Evolutionary conservation across 2,888 invertebrate genomes (phyloP).

Genomic region (Epinotia nisella): DNA sequence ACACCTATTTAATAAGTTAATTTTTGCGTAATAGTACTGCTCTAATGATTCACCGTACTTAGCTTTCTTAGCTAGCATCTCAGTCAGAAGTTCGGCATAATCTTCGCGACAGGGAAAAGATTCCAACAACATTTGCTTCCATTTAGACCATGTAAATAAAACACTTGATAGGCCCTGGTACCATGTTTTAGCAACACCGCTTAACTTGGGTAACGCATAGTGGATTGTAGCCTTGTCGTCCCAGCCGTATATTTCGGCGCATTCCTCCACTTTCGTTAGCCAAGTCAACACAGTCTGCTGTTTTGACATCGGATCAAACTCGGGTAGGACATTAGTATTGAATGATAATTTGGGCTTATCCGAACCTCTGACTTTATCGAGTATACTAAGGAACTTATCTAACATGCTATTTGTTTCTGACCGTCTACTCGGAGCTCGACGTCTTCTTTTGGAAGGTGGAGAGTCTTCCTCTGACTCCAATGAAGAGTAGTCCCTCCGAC

Average conservation of each 20-base stretch:
- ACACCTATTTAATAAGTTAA: conserved; percentile 48
- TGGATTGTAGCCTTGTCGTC: conserved; percentile 30
- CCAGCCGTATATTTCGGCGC: conserved; percentile 34
- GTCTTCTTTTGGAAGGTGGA: neutral
- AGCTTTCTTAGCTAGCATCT: conserved; percentile 30
- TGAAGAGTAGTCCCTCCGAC: neutral
- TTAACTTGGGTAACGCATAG: conserved; percentile 39
- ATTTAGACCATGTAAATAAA: conserved; percentile 24
- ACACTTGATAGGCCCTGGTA: conserved; percentile 29
- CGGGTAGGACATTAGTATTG: conserved; percentile 42
- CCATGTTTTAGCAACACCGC: conserved; percentile 35
- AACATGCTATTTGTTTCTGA: neutral
- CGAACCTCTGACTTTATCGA: conserved; percentile 27
- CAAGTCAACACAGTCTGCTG: conserved; percentile 42
- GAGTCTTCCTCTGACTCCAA: neutral
- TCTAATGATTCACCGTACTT: conserved; percentile 33
- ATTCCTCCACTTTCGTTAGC: conserved; percentile 44
- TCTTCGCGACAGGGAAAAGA: conserved; percentile 30
- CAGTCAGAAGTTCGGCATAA: conserved; percentile 31
- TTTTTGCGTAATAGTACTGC: conserved; percentile 42
- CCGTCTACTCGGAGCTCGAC: neutral
- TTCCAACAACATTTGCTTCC: conserved; percentile 23
- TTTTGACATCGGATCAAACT: conserved; percentile 43
- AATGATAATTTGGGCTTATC: conserved; percentile 38
- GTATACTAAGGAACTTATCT: conserved; percentile 26